Base-by-base conservation (phyloP, 1,140 invertebrate genomes). In the Sinonovacula constricta region DNA sequence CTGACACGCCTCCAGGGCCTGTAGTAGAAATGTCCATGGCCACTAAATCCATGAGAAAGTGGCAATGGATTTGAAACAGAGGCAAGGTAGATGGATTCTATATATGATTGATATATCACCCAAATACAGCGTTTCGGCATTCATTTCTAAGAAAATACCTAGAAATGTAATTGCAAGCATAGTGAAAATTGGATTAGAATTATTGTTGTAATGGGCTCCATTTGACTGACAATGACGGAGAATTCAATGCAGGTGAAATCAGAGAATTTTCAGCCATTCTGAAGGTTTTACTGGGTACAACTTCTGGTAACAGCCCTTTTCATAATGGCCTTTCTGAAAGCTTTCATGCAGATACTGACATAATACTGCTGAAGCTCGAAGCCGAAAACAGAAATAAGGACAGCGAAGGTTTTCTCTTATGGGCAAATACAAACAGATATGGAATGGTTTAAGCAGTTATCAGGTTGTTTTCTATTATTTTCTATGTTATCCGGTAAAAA, bases 391-490 rank as follows among this genome's bases (percentile, higher is more conserved):
- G 39, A 12, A 1, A 49, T 51, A 22, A 53, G 18, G 18, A 63
- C 53, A 7, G 1, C 1, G 12, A 57, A 49, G 26, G 28, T 53
- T 34, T 81, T 1, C 24, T 72, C 3, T 49, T 4, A 0, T 81
- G 74, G 68, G 80, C 74, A 28, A 81, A 81, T 57, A 81, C 79
- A 75, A 69, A 1, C 69, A 81, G 63, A 79, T 81, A 75, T 79
- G 30, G 33, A 74, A 81, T 72, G 80, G 80, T 54, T 81, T 76
- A n/a, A n/a, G n/a, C n/a, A n/a, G n/a, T n/a, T n/a, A 80, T 2
- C 76, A 54, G 26, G 30, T 34, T 31, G 71, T 54, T 15, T 79
- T 57, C n/a, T n/a, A n/a, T n/a, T n/a, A n/a, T n/a, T n/a, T n/a
- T n/a, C n/a, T n/a, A n/a, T n/a, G n/a, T n/a, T n/a, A n/a, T n/a